These are phyloP conservation scores for Vulpes lagopus DNA, from an alignment of 2,113 vertebrate genomes.

Conservation along the genomic window DNA sequence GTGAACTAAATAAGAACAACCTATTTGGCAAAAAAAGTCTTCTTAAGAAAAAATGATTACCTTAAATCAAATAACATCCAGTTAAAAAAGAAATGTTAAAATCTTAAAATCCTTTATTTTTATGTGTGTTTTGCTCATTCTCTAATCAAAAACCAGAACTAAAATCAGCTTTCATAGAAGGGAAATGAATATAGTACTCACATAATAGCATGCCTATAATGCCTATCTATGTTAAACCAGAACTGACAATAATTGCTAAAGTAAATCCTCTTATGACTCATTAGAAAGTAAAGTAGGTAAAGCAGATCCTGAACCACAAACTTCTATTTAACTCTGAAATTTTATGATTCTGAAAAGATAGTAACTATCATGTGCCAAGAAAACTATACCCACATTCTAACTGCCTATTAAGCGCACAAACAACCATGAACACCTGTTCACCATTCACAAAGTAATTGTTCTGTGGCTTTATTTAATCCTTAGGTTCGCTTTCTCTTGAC, in stretches of 20 bases:
- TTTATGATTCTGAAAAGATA: slow-evolving; percentile 14
- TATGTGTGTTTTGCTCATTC: slow-evolving; percentile 35
- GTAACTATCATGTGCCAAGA: slow-evolving; percentile 35
- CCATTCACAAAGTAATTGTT: neutral
- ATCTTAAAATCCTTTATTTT: slow-evolving; percentile 50
- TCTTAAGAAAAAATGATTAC: slow-evolving; percentile 50
- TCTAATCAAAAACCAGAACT: slow-evolving; percentile 38
- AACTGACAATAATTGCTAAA: slow-evolving; percentile 38
- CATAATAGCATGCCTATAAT: neutral
- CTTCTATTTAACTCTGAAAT: slow-evolving; percentile 60
- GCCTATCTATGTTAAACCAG: neutral
- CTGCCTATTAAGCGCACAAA: slow-evolving; percentile 46
- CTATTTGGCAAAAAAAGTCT: neutral
- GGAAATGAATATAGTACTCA: slow-evolving; percentile 32
- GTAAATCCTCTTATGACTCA: slow-evolving; percentile 42
- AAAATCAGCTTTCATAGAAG: slow-evolving; percentile 59
- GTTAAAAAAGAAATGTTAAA: slow-evolving; percentile 34
- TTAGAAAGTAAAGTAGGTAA: slow-evolving; percentile 27
- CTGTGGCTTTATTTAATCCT: neutral
- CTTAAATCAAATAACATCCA: slow-evolving; percentile 51
- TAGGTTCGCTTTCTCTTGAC: neutral
- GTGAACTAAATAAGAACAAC: slow-evolving; percentile 30
- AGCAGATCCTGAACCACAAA: slow-evolving; percentile 41
- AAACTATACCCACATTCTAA: slow-evolving; percentile 37
- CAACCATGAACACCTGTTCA: slow-evolving; percentile 25